phyloP scores from a whole-genome alignment of 2,888 invertebrate species.

The Agonopterix alstromeriana region DNA sequence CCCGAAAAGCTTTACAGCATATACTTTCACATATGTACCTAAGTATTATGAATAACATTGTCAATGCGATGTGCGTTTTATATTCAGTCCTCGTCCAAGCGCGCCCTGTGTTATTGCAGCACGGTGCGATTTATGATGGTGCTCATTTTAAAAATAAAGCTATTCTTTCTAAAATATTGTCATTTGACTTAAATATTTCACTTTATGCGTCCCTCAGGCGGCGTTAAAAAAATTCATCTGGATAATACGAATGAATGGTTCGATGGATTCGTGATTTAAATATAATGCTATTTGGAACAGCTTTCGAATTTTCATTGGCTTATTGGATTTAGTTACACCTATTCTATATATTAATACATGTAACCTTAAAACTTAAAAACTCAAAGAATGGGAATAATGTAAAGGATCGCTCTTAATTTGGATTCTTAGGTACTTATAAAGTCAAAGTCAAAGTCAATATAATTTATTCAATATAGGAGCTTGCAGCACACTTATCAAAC shows the following conservation, averaged over 20 bases:
- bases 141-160: conserved; percentile 71
- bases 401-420: no score
- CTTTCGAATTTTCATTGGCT: conserved; percentile 4
- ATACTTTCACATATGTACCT: not conserved
- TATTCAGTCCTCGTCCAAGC: conserved; percentile 57
- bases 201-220: conserved; percentile 63
- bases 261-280: conserved; percentile 44
- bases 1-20: no score
- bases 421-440: no score
- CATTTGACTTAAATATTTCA: conserved; percentile 73
- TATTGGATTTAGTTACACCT: conserved; percentile 1
- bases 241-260: conserved; percentile 43
- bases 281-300: conserved; percentile 16
- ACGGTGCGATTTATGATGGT: conserved; percentile 58
- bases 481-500: no score
- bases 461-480: no score
- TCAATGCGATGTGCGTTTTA: conserved; percentile 53
- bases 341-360: no score
- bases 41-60: conserved; percentile 18
- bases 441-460: no score
- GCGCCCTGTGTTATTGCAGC: conserved; percentile 61
- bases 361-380: no score
- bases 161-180: conserved; percentile 73
- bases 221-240: conserved; percentile 49
- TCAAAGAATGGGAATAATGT: no score